Evolutionary conservation across 2,888 invertebrate genomes (phyloP), one percentile per base, ranked within the genome.

Genomic region (Aleiodes alternator): DNA sequence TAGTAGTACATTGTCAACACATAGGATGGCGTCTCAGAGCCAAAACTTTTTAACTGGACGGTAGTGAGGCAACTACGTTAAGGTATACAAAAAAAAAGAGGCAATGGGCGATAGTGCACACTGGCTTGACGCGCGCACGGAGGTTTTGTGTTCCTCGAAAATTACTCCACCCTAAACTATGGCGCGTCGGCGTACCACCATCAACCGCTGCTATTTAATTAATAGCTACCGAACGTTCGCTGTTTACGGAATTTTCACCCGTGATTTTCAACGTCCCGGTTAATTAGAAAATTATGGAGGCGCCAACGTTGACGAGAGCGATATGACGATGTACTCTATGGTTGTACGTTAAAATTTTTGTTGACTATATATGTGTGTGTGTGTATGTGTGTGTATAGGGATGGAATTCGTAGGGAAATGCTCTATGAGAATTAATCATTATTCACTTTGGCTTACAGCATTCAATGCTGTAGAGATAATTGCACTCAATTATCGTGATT

Each of bases 191-290:
- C 74, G 79, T 80, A 82, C 80, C 82, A 68, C 79, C 82, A 80
- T 80, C 80, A 73, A 83, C 82, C 70, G 81, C 80, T 81, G 72
- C 72, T 82, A 82, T 84, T 84, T 84, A 84, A 84, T 84, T 84
- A 84, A 84, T 84, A 83, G 83, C 82, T 84, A 79, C 82, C 79
- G 76, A 80, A 80, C 81, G 80, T 80, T 82, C 76, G 81, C 80
- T 79, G 82, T 82, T 83, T 82, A 82, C 81, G 79, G 80, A 83
- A 84, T 84, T 84, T 82, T 80, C 23, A 81, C 76, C 80, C 80
- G 78, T 82, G 83, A 84, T 83, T 83, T 82, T 82, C 82, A 73
- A 75, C 76, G 76, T 76, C 72, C 77, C 76, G 78, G 80, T 81
- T 81, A 81, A 81, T 81, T 81, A 81, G 79, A 80, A 81, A 81